Percentiles rank a stretch among this genome's conserved stretches.
These are phyloP conservation scores for Trichechus manatus DNA, from an alignment of 2,113 vertebrate genomes.

Conservation along the genomic window DNA sequence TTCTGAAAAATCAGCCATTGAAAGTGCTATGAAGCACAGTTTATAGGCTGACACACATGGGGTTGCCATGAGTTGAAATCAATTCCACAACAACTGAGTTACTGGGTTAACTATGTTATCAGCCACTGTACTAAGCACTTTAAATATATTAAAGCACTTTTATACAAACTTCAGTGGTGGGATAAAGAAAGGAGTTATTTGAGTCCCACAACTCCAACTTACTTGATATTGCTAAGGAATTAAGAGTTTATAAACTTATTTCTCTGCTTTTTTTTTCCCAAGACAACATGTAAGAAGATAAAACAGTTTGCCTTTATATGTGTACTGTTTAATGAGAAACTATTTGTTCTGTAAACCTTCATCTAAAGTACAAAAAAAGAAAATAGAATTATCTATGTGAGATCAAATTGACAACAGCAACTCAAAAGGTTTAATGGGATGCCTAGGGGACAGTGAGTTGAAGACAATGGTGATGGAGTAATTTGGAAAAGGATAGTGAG, in stretches of 20 bases:
- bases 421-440: no score
- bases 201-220: not conserved
- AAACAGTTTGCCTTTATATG: slow-evolving; percentile 11
- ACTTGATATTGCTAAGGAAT: not conserved
- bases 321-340: no score
- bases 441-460: no score
- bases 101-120: not conserved
- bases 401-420: no score
- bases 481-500: no score
- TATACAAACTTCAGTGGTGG: not conserved
- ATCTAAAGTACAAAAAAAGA: no score
- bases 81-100: not conserved
- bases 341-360: no score
- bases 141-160: not conserved
- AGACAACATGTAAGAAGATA: not conserved
- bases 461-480: no score
- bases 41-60: not conserved
- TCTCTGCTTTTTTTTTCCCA: not conserved
- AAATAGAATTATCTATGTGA: no score
- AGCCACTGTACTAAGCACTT: not conserved
- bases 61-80: not conserved
- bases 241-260: not conserved
- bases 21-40: not conserved
- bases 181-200: not conserved
- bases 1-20: not conserved